These are phyloP conservation scores for Danio kyathit DNA, from an alignment of 2,797 vertebrate genomes.

Conservation along the genomic window DNA sequence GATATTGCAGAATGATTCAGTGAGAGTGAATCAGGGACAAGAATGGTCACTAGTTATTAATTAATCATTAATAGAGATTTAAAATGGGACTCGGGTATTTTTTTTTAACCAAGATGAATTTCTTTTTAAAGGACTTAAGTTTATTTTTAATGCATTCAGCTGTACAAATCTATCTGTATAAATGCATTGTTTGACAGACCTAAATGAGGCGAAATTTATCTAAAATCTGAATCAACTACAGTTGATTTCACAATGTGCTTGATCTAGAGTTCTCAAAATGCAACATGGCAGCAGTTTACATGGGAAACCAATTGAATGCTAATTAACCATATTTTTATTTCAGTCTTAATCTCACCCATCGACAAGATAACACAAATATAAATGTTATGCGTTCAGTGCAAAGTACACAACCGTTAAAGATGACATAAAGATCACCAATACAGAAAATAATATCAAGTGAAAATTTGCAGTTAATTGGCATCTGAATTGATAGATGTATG, in stretches of 20 bases:
- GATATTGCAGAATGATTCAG: too few species aligned
- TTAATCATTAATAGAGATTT: too few species aligned
- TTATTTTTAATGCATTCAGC: not conserved
- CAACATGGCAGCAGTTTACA: not conserved
- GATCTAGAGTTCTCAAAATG: not conserved
- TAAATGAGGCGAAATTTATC: too few species aligned
- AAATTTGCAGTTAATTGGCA: too few species aligned
- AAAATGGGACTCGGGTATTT: too few species aligned
- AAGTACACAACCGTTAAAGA: not conserved
- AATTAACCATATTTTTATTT: not conserved
- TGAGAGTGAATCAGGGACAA: too few species aligned
- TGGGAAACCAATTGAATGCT: not conserved
- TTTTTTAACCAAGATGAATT: not conserved
- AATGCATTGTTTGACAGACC: not conserved
- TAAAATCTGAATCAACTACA: not conserved
- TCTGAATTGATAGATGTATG: too few species aligned
- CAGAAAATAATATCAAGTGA: too few species aligned
- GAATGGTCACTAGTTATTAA: too few species aligned
- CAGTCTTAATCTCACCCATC: not conserved
- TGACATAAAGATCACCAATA: too few species aligned
- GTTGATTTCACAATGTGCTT: not conserved
- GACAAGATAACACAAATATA: not conserved
- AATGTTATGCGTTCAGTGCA: not conserved
- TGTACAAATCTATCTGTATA: not conserved
- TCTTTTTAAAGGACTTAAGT: not conserved